Conservation (phyloP, 1,140 invertebrate species). For the Coptotermes formosanus region DNA sequence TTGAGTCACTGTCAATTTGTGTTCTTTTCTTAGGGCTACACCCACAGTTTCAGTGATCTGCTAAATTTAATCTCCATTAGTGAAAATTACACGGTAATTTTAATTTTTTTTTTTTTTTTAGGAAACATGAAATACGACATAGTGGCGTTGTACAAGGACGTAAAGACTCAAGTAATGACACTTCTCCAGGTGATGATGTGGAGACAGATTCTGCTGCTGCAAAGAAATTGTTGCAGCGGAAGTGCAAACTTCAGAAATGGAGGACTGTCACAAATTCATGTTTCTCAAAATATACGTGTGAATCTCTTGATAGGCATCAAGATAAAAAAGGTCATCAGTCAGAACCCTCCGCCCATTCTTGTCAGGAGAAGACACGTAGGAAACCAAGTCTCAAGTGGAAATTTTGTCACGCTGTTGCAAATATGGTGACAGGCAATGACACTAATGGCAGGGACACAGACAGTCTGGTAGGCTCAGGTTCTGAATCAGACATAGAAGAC, state of each 20-base stretch:
- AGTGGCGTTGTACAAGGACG: not conserved
- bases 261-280: not conserved
- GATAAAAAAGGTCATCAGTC: not conserved
- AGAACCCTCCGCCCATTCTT: not conserved
- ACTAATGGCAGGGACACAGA: not conserved
- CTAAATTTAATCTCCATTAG: not conserved
- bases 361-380: not conserved
- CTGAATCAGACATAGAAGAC: not conserved
- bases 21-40: not conserved
- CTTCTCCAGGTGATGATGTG: not conserved
- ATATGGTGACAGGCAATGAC: not conserved
- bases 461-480: not conserved
- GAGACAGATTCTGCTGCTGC: not conserved
- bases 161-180: not conserved
- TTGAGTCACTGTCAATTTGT: not conserved
- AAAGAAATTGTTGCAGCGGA: not conserved
- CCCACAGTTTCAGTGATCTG: not conserved
- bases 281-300: not conserved
- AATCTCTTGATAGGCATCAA: not conserved
- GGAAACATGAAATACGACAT: not conserved
- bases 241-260: conserved; percentile 1
- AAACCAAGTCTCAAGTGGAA: not conserved
- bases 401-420: not conserved
- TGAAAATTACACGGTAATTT: not conserved
- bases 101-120: not conserved